Evolutionary conservation across 2,113 vertebrate genomes (phyloP).

Genomic region (Glaucomys volans): DNA sequence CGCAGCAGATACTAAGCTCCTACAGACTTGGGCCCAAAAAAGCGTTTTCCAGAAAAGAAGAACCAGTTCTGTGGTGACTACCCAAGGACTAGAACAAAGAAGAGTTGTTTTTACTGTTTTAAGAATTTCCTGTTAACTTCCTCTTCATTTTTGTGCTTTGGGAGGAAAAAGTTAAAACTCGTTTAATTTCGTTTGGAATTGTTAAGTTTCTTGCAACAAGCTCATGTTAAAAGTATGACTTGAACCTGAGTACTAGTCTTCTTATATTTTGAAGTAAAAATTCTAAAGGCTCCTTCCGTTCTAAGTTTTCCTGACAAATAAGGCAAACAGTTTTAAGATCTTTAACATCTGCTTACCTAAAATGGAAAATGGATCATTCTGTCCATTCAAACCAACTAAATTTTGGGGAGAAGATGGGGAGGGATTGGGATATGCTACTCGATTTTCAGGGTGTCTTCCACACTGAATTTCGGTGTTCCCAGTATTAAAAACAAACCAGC

Average conservation of each 20-base stretch:
- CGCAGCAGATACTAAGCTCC: slow-evolving; percentile 71
- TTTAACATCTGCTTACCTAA: slow-evolving; percentile 82
- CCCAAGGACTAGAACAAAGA: slow-evolving; percentile 64
- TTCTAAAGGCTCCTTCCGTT: slow-evolving; percentile 81
- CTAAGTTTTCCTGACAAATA: slow-evolving; percentile 85
- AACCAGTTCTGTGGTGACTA: background rate
- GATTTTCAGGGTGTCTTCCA: slow-evolving; percentile 76
- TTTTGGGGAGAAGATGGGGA: slow-evolving; percentile 74
- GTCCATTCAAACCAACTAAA: slow-evolving; percentile 77
- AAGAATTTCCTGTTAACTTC: slow-evolving; percentile 69
- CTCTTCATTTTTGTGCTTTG: slow-evolving; percentile 62
- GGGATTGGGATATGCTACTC: slow-evolving; percentile 75
- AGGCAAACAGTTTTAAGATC: slow-evolving; percentile 82
- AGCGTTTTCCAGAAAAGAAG: background rate
- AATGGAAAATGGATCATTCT: slow-evolving; percentile 84
- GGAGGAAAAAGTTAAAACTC: slow-evolving; percentile 67
- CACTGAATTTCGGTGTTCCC: slow-evolving; percentile 76
- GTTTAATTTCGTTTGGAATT: slow-evolving; percentile 77
- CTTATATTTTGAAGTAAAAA: slow-evolving; percentile 75
- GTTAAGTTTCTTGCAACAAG: slow-evolving; percentile 81
- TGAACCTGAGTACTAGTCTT: slow-evolving; percentile 77
- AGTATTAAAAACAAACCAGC: slow-evolving; percentile 60
- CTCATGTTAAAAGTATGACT: slow-evolving; percentile 77
- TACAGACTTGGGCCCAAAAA: background rate
- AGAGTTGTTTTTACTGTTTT: slow-evolving; percentile 68